Evolutionary conservation across 2,113 vertebrate species (phyloP).

Genomic region (Lepus timidus): DNA sequence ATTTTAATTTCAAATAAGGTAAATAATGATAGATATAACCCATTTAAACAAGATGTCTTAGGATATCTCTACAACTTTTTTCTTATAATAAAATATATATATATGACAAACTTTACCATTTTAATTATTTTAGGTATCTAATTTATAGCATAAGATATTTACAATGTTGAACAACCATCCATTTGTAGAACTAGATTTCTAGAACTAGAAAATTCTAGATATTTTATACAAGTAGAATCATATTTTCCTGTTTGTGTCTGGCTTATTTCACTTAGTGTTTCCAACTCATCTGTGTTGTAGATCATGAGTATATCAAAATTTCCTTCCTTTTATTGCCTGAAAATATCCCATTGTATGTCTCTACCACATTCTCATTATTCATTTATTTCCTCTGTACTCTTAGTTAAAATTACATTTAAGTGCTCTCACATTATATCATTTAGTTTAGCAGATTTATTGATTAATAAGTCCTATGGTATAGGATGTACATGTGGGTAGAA

Average conservation of each 20-base stretch:
- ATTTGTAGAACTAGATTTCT: conserved; percentile 1
- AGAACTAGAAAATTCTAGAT: not conserved
- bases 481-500: not conserved
- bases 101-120: not conserved
- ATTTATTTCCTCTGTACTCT: not conserved
- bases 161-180: not conserved
- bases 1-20: conserved; percentile 28
- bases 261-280: conserved; percentile 12
- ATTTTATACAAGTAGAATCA: not conserved
- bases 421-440: not conserved
- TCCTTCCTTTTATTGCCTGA: conserved; percentile 35
- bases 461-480: conserved; percentile 41
- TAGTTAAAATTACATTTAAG: conserved; percentile 14
- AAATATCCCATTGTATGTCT: not conserved
- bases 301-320: not conserved
- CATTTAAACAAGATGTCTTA: not conserved
- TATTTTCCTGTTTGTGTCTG: not conserved
- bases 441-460: conserved; percentile 48
- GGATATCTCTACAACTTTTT: not conserved
- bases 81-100: not conserved
- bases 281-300: not conserved
- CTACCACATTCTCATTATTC: conserved; percentile 4
- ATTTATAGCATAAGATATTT: not conserved
- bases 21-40: not conserved
- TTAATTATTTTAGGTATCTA: not conserved